These are phyloP conservation scores for Selene dorsalis DNA, from an alignment of 2,797 vertebrate species.

Conservation along the genomic window DNA sequence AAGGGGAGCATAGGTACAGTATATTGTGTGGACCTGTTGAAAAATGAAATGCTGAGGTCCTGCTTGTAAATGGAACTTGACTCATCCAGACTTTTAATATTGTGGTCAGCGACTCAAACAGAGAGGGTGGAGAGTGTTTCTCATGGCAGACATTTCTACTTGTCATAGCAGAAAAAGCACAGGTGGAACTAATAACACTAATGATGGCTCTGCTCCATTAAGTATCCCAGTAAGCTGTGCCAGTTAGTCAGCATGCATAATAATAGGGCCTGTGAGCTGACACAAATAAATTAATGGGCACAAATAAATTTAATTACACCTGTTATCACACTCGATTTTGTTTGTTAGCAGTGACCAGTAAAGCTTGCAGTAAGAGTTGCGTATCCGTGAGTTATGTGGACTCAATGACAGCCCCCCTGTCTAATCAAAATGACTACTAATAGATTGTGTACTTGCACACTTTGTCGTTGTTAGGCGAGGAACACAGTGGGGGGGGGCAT, in stretches of 20 bases:
- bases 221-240: not conserved
- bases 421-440: not conserved
- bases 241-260: conserved; percentile 3
- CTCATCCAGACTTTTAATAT: conserved; percentile 16
- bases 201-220: conserved; percentile 18
- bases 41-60: not conserved
- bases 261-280: not conserved
- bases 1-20: not conserved
- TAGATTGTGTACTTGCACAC: not conserved
- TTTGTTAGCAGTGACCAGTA: not conserved
- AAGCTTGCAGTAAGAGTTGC: not conserved
- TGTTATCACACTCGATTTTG: not conserved
- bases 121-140: not conserved
- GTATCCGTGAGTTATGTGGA: not conserved
- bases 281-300: not conserved
- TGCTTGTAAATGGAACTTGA: not conserved
- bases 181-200: conserved; percentile 22
- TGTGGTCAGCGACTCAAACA: not conserved
- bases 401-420: not conserved
- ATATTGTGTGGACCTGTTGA: no score
- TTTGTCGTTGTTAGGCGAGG: conserved; percentile 6
- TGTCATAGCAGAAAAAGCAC: conserved; percentile 2
- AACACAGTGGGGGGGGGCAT: conserved; percentile 18
- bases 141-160: not conserved
- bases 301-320: conserved; percentile 1